Conservation (phyloP, 2,888 invertebrate genomes). For the Keiferia lycopersicella region DNA sequence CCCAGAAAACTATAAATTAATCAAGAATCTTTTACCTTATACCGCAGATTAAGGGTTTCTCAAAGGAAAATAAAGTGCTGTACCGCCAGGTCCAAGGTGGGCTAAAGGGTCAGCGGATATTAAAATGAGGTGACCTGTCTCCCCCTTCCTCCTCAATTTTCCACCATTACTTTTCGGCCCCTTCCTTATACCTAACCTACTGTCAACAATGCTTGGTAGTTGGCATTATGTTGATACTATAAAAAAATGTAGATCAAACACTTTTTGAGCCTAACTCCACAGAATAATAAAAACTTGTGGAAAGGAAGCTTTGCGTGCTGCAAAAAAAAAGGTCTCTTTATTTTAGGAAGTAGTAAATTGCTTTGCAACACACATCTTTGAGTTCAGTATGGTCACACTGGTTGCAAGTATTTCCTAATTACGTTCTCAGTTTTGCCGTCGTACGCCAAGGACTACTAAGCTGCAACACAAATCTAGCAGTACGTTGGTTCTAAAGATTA, state of each 20-base stretch:
- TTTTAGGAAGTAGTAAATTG: too few species aligned
- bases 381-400: not conserved
- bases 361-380: not conserved
- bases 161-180: not conserved
- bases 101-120: slow-evolving; percentile 57
- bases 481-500: not conserved
- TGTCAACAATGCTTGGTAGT: slow-evolving; percentile 33
- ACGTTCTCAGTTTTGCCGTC: not conserved
- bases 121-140: slow-evolving; percentile 58
- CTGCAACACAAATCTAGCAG: slow-evolving; percentile 11
- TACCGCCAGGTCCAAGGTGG: slow-evolving; percentile 40
- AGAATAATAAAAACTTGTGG: too few species aligned
- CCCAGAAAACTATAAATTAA: too few species aligned
- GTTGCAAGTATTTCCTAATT: not conserved
- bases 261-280: too few species aligned
- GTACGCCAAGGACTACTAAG: not conserved
- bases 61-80: slow-evolving; percentile 56
- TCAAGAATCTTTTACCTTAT: slow-evolving; percentile 30
- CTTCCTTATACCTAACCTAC: slow-evolving; percentile 37
- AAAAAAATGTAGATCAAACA: too few species aligned
- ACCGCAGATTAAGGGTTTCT: slow-evolving; percentile 41
- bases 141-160: slow-evolving; percentile 29
- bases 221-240: not conserved
- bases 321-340: too few species aligned
- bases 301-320: too few species aligned